Evolutionary conservation across 2,113 vertebrate genomes (phyloP), one percentile per base, ranked within the genome.

Genomic region (Redunca redunca): DNA sequence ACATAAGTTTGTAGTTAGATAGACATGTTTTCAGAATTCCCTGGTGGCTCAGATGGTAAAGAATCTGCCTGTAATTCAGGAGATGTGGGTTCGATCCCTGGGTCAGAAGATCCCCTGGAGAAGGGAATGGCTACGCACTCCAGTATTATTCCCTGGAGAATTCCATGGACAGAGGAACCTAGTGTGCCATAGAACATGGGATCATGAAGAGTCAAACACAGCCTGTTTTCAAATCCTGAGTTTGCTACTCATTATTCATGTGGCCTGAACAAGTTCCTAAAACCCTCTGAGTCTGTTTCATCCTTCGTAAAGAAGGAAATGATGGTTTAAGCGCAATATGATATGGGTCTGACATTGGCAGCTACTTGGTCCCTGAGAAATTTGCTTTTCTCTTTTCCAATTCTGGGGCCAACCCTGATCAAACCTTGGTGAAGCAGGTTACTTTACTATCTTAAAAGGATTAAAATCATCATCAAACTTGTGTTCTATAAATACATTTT

Each of bases 401-500:
- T n/a, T 21, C 25, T 53, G 82, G 26, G 46, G 13, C 28, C 10
- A 62, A 1, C 2, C 0, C n/a, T 80, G 46, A 21, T 13, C n/a
- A 55, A 55, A 82, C 5, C 14, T 74, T 0, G 1, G 30, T 62
- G 26, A 77, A 91, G 30, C 9, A 33, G 15, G 15, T 71, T 17
- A 8, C 21, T 80, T 91, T 58, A 33, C 12, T 58, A 57, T 52
- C 21, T 82, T 64, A 64, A 36, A 36, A 84, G 19, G 71, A 14
- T 36, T 46, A 86, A 28, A 86, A 62, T 89, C 17, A 64, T 60
- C 36, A 16, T 36, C 4, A 14, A 52, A 15, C 30, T 50, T 50
- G 17, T 55, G 13, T 74, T 95, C 91, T 81, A 80, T 77, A 53
- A 90, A 25, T 52, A 50, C 33, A 28, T 71, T 89, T 92, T 57